phyloP scores from a whole-genome alignment of 2,113 vertebrate genomes.

The Coptodon bakossiorum region DNA sequence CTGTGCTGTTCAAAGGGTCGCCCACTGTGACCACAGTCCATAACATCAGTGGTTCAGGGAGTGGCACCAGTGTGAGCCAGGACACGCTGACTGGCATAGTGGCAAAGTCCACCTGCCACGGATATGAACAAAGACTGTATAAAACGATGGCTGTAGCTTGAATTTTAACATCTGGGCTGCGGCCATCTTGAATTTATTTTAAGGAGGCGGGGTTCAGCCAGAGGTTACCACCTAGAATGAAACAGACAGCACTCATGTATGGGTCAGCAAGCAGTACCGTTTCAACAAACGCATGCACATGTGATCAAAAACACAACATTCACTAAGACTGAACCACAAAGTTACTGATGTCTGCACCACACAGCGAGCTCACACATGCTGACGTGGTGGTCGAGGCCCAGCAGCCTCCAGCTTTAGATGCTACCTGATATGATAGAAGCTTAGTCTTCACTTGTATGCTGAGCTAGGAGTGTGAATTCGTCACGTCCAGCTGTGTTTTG shows the following conservation, averaged over 20 bases:
- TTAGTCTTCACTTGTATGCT: neutral
- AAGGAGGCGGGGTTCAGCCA: neutral
- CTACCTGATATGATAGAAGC: neutral
- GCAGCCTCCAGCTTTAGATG: neutral
- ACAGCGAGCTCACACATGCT: neutral
- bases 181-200: neutral
- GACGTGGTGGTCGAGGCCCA: neutral
- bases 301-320: neutral
- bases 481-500: neutral
- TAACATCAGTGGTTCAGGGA: neutral
- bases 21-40: neutral
- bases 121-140: neutral
- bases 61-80: neutral
- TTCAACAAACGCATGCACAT: neutral
- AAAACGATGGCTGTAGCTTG: neutral
- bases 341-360: neutral
- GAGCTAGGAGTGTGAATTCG: neutral
- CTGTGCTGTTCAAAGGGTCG: neutral
- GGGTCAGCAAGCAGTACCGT: neutral
- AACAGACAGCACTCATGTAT: neutral
- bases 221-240: neutral
- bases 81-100: neutral
- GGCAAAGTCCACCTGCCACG: too few species aligned
- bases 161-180: neutral
- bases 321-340: neutral